Percentiles rank a stretch among this genome's conserved stretches.
These are phyloP conservation scores for Lasiurus borealis DNA, from an alignment of 2,113 vertebrate genomes.

Conservation along the genomic window DNA sequence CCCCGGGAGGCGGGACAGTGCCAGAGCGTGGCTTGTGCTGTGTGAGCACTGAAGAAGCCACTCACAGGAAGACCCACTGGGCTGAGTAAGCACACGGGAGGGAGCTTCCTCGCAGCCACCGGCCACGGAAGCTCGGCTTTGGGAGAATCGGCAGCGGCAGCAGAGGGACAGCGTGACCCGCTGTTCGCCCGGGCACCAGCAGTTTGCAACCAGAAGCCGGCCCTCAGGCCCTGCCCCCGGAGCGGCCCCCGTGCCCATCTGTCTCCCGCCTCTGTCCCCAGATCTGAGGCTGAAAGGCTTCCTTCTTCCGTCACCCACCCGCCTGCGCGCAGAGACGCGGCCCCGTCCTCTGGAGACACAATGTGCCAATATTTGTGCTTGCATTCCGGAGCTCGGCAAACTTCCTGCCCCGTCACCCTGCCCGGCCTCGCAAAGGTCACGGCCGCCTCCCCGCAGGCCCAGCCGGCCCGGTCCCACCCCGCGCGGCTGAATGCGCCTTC, in stretches of 20 bases:
- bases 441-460: slow-evolving; percentile 52
- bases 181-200: slow-evolving; percentile 50
- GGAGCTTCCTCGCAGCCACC: too few species aligned
- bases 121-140: too few species aligned
- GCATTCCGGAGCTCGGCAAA: slow-evolving; percentile 83
- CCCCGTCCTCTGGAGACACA: slow-evolving; percentile 76
- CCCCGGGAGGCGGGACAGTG: not conserved
- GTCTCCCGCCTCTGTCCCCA: slow-evolving; percentile 78
- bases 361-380: slow-evolving; percentile 81
- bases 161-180: too few species aligned
- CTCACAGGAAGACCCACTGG: too few species aligned
- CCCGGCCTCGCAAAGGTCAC: slow-evolving; percentile 73
- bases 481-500: not conserved
- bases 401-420: slow-evolving; percentile 78
- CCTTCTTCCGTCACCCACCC: slow-evolving; percentile 81
- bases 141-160: too few species aligned
- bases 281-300: slow-evolving; percentile 77
- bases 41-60: too few species aligned
- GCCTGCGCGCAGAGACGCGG: slow-evolving; percentile 64
- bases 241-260: slow-evolving; percentile 5
- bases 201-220: slow-evolving; percentile 48
- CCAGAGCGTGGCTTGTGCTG: not conserved
- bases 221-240: slow-evolving; percentile 62
- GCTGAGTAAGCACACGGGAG: too few species aligned
- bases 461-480: slow-evolving; percentile 48